Evolutionary conservation across 2,113 vertebrate genomes (phyloP).

Genomic region (Lepisosteus osseus): DNA sequence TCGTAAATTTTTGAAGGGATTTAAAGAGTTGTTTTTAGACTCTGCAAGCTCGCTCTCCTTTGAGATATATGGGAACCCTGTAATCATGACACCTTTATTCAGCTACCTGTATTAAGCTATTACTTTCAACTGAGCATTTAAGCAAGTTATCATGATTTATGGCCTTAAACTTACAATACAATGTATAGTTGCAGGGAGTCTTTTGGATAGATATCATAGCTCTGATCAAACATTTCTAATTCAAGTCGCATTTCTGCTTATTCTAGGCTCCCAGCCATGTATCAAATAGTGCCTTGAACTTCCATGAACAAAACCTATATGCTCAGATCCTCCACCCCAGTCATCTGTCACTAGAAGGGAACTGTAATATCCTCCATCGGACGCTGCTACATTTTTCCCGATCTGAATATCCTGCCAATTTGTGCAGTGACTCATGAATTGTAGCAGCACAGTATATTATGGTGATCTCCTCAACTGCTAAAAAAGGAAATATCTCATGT

Average conservation of each 20-base stretch:
- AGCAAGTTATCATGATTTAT: no score
- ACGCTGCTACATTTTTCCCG: not conserved
- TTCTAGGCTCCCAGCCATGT: conserved; percentile 26
- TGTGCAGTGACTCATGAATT: conserved; percentile 47
- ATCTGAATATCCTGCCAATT: conserved; percentile 18
- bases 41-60: no score
- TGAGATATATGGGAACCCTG: no score
- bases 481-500: no score
- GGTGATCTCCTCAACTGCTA: conserved; percentile 25
- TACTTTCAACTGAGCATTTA: no score
- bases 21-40: no score
- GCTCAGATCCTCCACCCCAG: conserved; percentile 9
- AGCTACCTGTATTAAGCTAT: no score
- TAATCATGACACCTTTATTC: no score
- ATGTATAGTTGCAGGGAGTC: no score
- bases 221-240: not conserved
- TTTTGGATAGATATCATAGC: not conserved
- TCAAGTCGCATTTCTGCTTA: not conserved
- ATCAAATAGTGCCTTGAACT: conserved; percentile 38
- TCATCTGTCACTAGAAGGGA: conserved; percentile 32
- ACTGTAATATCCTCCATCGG: not conserved
- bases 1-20: no score
- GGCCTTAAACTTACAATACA: no score
- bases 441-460: conserved; percentile 29
- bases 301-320: conserved; percentile 44